Conservation (phyloP, 2,113 vertebrate genomes). For the Aix galericulata region DNA sequence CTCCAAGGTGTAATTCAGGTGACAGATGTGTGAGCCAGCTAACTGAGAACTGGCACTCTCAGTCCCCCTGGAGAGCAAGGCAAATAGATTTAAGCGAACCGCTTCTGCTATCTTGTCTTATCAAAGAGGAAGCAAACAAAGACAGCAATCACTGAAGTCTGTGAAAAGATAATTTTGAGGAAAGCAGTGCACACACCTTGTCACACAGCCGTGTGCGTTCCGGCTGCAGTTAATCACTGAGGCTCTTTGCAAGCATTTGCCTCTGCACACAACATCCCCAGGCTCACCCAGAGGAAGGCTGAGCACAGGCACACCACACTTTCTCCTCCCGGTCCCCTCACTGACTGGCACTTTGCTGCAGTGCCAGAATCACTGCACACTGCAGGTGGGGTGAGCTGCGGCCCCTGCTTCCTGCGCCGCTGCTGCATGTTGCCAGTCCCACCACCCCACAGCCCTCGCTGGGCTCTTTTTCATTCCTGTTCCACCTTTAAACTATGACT, state of each 20-base stretch:
- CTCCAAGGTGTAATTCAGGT: neutral
- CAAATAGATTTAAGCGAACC: neutral
- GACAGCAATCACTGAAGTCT: accelerated
- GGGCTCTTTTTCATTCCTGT: neutral
- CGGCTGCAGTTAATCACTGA: neutral
- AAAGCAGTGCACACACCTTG: neutral
- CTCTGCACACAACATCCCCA: accelerated
- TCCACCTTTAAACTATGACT: neutral
- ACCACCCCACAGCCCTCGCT: too few relatives aligned
- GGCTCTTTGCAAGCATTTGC: neutral
- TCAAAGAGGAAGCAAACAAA: neutral
- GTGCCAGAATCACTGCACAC: accelerated
- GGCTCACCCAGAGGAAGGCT: neutral
- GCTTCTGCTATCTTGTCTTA: neutral
- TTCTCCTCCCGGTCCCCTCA: neutral
- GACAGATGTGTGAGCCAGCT: accelerated
- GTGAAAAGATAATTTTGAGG: neutral
- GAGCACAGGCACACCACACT: accelerated
- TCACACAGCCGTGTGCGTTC: accelerated
- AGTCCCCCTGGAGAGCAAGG: neutral
- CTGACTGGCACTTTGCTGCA: accelerated
- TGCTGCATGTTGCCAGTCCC: neutral
- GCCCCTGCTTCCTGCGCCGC: neutral
- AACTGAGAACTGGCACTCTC: neutral
- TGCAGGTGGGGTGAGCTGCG: accelerated